Percentiles rank a stretch among this genome's conserved stretches.
Conservation (phyloP, 2,888 invertebrate genomes). For the Cheilosia vulpina region DNA sequence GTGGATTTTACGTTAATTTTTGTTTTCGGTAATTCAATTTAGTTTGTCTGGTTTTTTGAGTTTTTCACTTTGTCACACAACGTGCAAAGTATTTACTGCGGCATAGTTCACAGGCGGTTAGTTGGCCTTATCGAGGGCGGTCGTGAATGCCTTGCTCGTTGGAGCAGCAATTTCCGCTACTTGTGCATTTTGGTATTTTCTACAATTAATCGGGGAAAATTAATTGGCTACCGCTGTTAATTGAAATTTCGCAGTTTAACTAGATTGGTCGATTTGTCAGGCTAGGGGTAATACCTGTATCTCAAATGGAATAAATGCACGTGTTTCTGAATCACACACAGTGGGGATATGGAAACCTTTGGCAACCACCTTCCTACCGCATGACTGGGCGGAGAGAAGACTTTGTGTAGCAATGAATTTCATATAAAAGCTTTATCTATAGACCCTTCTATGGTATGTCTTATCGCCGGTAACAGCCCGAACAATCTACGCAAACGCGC, state of each 20-base stretch:
- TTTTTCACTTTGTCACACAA: constrained; percentile 52
- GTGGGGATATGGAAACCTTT: too few species aligned
- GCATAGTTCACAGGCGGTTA: constrained; percentile 46
- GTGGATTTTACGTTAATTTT: constrained; percentile 66
- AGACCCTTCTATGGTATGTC: too few species aligned
- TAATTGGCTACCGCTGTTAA: constrained; percentile 50
- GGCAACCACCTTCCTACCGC: too few species aligned
- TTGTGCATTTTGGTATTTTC: constrained; percentile 31
- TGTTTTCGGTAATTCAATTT: constrained; percentile 61
- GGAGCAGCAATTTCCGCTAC: constrained; percentile 20
- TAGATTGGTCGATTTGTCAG: constrained; percentile 2
- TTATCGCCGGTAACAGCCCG: too few species aligned
- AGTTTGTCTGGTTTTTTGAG: constrained; percentile 55
- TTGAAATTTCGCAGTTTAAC: constrained; percentile 23
- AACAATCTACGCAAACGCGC: too few species aligned
- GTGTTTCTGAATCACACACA: background rate
- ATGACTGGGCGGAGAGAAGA: too few species aligned
- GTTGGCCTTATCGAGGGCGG: constrained; percentile 19
- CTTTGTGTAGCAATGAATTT: too few species aligned
- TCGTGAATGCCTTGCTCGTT: constrained; percentile 7
- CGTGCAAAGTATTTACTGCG: constrained; percentile 38
- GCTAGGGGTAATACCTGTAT: constrained; percentile 10
- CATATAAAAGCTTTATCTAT: too few species aligned
- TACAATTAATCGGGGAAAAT: constrained; percentile 38
- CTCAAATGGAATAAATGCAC: background rate